Conservation (phyloP, 2,113 vertebrate genomes). For the Todiramphus saurophagus region DNA sequence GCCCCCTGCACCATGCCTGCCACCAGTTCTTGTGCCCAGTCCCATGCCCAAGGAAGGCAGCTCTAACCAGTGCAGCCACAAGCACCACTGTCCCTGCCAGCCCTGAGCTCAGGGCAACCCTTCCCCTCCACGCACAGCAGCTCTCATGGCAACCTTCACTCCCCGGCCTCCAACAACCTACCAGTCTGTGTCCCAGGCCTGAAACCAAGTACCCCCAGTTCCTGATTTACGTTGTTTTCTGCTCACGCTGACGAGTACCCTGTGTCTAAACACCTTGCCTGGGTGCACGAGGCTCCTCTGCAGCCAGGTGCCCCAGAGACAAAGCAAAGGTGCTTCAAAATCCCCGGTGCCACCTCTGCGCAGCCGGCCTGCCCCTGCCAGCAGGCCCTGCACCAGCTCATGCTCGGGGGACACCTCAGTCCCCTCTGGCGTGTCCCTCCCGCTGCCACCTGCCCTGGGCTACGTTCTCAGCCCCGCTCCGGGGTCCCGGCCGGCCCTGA, state of each 20-base stretch:
- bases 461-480: too few relatives aligned
- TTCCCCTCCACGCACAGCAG: not conserved
- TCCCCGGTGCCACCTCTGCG: not conserved
- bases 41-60: not conserved
- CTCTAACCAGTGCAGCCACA: not conserved
- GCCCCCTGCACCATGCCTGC: accelerated
- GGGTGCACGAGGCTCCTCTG: not conserved
- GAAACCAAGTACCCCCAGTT: accelerated
- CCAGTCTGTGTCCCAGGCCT: not conserved
- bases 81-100: not conserved
- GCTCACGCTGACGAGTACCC: not conserved
- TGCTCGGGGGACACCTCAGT: accelerated
- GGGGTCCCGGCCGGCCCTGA: not conserved
- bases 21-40: not conserved
- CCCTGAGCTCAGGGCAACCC: not conserved
- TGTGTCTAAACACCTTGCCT: not conserved
- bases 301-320: not conserved
- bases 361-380: not conserved
- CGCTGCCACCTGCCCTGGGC: not conserved
- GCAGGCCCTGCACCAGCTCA: not conserved
- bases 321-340: not conserved
- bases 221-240: too few relatives aligned
- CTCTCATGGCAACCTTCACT: not conserved
- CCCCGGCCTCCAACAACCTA: accelerated
- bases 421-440: not conserved